Conservation (phyloP, 2,797 vertebrate genomes). For the Otolemur crassicaudatus region DNA sequence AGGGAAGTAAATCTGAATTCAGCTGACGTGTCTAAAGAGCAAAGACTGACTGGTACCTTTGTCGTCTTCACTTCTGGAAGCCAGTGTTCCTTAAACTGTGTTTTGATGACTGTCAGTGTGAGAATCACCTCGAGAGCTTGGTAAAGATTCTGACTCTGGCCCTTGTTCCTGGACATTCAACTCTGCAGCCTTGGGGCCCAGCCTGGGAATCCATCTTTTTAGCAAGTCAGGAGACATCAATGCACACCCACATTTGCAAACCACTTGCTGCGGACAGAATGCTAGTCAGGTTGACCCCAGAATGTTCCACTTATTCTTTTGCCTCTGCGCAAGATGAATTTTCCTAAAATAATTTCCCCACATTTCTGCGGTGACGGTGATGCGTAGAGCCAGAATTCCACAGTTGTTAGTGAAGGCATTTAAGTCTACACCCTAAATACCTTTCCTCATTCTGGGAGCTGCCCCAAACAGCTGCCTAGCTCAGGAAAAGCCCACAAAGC, state of each 20-base stretch:
- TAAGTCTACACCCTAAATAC: constrained; percentile 70
- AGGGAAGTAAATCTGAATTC: no score
- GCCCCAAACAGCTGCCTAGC: constrained; percentile 69
- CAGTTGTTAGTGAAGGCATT: constrained; percentile 69
- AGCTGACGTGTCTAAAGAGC: background rate
- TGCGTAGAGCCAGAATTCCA: background rate
- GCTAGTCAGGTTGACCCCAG: background rate
- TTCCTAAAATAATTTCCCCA: constrained; percentile 38
- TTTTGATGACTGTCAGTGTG: background rate
- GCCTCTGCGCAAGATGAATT: background rate
- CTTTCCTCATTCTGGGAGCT: constrained; percentile 27
- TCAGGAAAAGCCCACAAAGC: constrained; percentile 44
- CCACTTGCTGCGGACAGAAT: background rate
- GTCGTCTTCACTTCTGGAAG: background rate
- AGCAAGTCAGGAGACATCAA: background rate
- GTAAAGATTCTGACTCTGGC: background rate
- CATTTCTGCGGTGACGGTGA: constrained; percentile 45
- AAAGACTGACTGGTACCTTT: background rate
- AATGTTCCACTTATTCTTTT: background rate
- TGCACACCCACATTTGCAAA: background rate
- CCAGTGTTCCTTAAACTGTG: background rate
- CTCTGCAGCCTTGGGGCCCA: background rate
- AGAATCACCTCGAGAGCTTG: background rate
- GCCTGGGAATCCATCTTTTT: background rate
- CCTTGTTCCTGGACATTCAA: background rate